phyloP scores from a whole-genome alignment of 2,888 invertebrate species.

The Ochropleura plecta region DNA sequence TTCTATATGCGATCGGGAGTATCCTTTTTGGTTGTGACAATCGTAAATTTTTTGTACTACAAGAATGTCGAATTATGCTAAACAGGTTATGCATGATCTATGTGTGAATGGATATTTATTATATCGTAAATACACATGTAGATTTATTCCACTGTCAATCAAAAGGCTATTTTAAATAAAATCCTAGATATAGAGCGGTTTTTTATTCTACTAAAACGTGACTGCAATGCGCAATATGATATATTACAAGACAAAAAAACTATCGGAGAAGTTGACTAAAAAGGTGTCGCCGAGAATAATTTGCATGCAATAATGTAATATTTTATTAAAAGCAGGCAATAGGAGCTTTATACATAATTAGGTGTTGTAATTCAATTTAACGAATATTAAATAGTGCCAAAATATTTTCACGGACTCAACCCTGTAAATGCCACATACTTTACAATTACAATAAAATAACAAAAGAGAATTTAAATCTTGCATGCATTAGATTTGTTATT shows the following conservation, averaged over 20 bases:
- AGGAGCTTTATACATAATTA: conserved; percentile 26
- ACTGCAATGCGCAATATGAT: conserved; percentile 23
- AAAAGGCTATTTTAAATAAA: conserved; percentile 45
- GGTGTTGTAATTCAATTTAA: conserved; percentile 20
- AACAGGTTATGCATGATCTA: conserved; percentile 59
- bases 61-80: conserved; percentile 70
- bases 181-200: conserved; percentile 26
- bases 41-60: conserved; percentile 65
- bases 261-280: conserved; percentile 6
- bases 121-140: conserved; percentile 35
- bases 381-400: neutral
- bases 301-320: conserved; percentile 30
- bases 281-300: conserved; percentile 24
- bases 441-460: conserved; percentile 8
- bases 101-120: conserved; percentile 50
- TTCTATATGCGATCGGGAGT: conserved; percentile 61
- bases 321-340: conserved; percentile 5
- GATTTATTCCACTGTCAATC: conserved; percentile 58
- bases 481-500: conserved; percentile 5
- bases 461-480: neutral
- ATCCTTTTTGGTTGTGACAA: conserved; percentile 63
- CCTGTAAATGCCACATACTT: conserved; percentile 31
- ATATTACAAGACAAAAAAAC: conserved; percentile 33
- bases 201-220: conserved; percentile 27
- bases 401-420: neutral